Evolutionary conservation across 2,888 invertebrate genomes (phyloP).

Genomic region (Callinectes sapidus): DNA sequence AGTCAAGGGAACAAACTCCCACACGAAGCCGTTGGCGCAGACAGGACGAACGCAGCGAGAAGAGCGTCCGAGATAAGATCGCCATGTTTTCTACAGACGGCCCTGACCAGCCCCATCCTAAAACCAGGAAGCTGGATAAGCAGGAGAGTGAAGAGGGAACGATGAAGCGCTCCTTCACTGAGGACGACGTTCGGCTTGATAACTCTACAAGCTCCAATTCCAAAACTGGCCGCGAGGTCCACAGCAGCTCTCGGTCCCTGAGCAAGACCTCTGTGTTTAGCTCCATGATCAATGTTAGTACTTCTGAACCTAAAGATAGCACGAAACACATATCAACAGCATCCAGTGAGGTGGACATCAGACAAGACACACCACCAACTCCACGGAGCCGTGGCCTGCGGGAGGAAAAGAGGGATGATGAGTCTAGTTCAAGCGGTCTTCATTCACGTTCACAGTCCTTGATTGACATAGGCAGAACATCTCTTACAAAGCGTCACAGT

Average conservation of each 20-base stretch:
- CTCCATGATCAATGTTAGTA: conserved; percentile 72
- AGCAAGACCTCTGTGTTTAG: conserved; percentile 68
- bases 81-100: conserved; percentile 85
- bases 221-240: conserved; percentile 31
- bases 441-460: conserved; percentile 79
- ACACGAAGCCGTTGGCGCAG: conserved; percentile 66
- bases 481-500: conserved; percentile 71
- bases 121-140: conserved; percentile 63
- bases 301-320: conserved; percentile 60
- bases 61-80: conserved; percentile 89
- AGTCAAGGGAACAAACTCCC: conserved; percentile 52
- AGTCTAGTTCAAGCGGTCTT: conserved; percentile 74
- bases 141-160: conserved; percentile 58
- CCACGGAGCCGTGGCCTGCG: conserved; percentile 71
- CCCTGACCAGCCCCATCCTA: conserved; percentile 59
- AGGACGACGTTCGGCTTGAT: conserved; percentile 68
- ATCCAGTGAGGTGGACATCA: conserved; percentile 64
- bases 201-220: conserved; percentile 27
- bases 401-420: conserved; percentile 77
- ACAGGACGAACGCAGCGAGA: conserved; percentile 86
- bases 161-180: conserved; percentile 67
- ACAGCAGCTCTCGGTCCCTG: conserved; percentile 58
- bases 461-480: conserved; percentile 76
- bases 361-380: conserved; percentile 55
- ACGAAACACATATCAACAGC: conserved; percentile 60